Base-by-base conservation (phyloP, 2,888 invertebrate species). In the Melanophora roralis region DNA sequence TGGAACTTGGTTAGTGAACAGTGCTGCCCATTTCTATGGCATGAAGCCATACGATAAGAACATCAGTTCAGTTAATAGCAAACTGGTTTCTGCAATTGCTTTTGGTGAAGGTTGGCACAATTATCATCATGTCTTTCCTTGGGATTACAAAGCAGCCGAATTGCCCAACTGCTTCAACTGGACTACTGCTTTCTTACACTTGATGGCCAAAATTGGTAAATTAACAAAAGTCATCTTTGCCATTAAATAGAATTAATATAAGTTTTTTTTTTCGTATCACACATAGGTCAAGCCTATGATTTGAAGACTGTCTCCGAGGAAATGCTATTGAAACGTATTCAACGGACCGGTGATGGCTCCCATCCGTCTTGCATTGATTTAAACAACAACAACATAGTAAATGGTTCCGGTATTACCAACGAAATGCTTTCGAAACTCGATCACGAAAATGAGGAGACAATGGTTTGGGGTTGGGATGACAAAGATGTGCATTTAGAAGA, bases 11-110 rank as follows among this genome's bases (percentile, higher is more conserved):
- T 91, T 96, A 76, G 97, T 98, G 16, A 98, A 98, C 91, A 97
- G 96, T 78, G 96, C 96, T 0, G 98, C 98, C 0, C 98, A 98
- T 88, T 94, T 96, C 84, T 97, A 95, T 93, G 98, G 98, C 83
- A 94, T 93, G 88, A 94, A 93, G 86, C 98, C 98, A 1, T 98
- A 96, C 88, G 98, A 98, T 89, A 93, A 92, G 82, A 89, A 91
- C 74, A 94, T 94, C 85, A 93, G 93, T 84, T 93, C 96, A 0
- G 93, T 94, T 1, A 94, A 96, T 87, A 95, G 93, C 85, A 88
- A 91, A 76, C 85, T 91, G 0, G 95, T 96, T 0, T 93, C 94
- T 0, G 88, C 93, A 7, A 89, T 92, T 43, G 94, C 95, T 0
- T 91, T 93, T 53, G 95, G 95, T 19, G 95, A 95, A 86, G 96